Base-by-base conservation (phyloP, 1,140 invertebrate species). In the Trissolcus basalis region DNA sequence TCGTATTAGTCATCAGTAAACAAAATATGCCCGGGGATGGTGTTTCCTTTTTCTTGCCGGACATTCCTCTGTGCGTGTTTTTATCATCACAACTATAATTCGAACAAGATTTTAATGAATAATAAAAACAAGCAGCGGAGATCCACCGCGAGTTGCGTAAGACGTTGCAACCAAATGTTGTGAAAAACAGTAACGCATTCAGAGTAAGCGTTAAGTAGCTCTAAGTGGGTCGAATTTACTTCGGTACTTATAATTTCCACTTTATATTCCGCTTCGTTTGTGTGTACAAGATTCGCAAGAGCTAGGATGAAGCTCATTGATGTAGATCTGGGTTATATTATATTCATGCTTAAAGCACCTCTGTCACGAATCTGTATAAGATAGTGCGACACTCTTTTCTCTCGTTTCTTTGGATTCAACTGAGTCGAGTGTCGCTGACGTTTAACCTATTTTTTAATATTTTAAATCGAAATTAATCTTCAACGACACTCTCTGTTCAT, bases 151-250 rank as follows among this genome's bases (percentile, higher is more conserved):
- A 7, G 12, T 84, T 83, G 75, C 82, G 78, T 80, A 83, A 83
- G 79, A 77, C 48, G 65, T 77, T 68, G 74, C 80, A 79, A 80
- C 83, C 81, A 83, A 82, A 85, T 86, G 82, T 87, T 86, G 82
- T 86, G 84, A 85, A 86, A 88, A 87, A 88, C 83, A 75, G 85
- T 85, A 87, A 86, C 84, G 82, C 87, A 87, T 87, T 87, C 87
- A 83, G 83, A 78, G 81, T 87, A 83, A 86, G 85, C 84, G 85
- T 80, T 87, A 87, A 88, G 84, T 84, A 86, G 81, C 80, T 83
- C 83, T 87, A 87, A 88, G 86, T 88, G 86, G 87, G 83, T 87
- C 85, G 85, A 87, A 87, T 88, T 88, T 87, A 86, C 85, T 87
- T 79, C 68, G 53, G 81, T 78, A 80, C 85, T 87, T 86, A 84